Percentiles rank a stretch among this genome's conserved stretches.
Conservation (phyloP, 2,888 invertebrate species). For the Iphiclides podalirius region DNA sequence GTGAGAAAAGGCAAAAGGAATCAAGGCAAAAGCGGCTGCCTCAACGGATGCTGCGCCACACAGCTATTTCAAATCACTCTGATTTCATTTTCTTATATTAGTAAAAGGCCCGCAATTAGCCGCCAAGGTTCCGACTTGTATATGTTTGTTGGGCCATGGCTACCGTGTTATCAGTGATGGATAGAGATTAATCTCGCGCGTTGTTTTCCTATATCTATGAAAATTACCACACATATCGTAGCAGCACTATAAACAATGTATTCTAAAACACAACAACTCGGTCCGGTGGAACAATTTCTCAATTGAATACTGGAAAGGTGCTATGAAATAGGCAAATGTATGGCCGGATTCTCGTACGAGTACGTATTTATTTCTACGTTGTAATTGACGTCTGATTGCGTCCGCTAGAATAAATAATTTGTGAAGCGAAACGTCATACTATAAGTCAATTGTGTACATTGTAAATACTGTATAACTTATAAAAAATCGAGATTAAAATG, state of each 20-base stretch:
- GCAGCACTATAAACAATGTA: not conserved
- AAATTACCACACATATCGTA: not conserved
- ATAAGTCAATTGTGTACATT: no score
- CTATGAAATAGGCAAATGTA: no score
- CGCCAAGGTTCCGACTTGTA: slow-evolving; percentile 14
- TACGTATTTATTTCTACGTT: no score
- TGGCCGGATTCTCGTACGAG: no score
- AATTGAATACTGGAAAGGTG: no score
- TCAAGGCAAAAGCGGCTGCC: not conserved
- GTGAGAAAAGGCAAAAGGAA: slow-evolving; percentile 16
- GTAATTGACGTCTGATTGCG: no score
- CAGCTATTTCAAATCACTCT: slow-evolving; percentile 15
- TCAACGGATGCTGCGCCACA: slow-evolving; percentile 8
- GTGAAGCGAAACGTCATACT: no score
- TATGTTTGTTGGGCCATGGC: slow-evolving; percentile 2
- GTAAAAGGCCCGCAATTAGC: slow-evolving; percentile 17
- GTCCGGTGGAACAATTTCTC: not conserved
- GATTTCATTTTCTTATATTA: slow-evolving; percentile 15
- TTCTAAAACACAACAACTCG: not conserved
- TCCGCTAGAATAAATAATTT: no score
- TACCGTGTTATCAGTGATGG: slow-evolving; percentile 24
- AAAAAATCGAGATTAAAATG: no score
- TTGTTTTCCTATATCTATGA: slow-evolving; percentile 9
- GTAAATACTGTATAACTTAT: no score
- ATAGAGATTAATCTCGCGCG: slow-evolving; percentile 13